Evolutionary conservation across 2,888 invertebrate genomes (phyloP), one percentile per base, ranked within the genome.

Genomic region (Pseudoips prasinana): DNA sequence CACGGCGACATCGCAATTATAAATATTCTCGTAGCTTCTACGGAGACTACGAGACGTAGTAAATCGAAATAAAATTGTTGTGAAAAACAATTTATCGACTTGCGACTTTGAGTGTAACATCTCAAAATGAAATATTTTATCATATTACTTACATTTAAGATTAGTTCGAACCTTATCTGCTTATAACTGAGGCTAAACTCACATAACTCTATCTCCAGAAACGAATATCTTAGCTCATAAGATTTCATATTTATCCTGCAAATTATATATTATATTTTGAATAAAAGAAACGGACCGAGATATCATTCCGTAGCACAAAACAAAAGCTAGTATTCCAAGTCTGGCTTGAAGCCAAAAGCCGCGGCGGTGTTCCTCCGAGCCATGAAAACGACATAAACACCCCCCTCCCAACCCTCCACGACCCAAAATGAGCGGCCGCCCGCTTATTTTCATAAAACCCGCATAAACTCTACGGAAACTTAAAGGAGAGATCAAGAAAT

Each of bases 371-470:
- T 70, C 59, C 72, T 69, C 44, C 60, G 64, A 66, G 58, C 74
- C 75, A 81, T 80, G 79, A 81, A 80, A 81, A 74, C 72, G 77
- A 73, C 73, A 78, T 82, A 81, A 82, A 82, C 79, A 73, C 73
- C 70, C 69, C 61, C 61, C 48, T 34, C 42, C 52, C 54, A 45
- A 46, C 37, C 34, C 58, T 63, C 64, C 62, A 62, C 67, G 65
- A 81, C 80, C 83, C 72, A 53, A 83, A 85, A 85, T 87, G 84
- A 87, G 85, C 75, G 86, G 85, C 72, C 83, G 47, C 78, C 85
- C 86, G 77, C 85, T 83, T 84, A 84, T 85, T 85, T 85, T 84
- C 85, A 85, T 85, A 84, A 84, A 83, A 83, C 75, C 77, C 65
- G 65, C 73, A 80, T 84, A 82, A 84, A 82, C 69, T 67, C 67